Evolutionary conservation across 2,113 vertebrate species (phyloP).

Genomic region (Daboia siamensis): DNA sequence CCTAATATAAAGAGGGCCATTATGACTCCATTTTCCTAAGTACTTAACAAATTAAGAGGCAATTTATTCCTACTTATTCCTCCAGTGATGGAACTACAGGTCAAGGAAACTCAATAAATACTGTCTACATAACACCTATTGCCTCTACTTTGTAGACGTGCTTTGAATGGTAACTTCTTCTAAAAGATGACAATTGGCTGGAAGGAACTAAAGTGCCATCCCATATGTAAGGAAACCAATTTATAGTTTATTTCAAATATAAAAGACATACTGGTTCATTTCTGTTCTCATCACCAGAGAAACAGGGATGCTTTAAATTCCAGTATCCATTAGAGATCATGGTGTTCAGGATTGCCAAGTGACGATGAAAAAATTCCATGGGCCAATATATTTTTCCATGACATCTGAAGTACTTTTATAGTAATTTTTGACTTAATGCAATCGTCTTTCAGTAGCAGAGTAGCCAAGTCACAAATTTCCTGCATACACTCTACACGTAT

Average conservation of each 20-base stretch:
- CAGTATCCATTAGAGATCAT: accelerated
- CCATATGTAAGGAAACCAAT: neutral
- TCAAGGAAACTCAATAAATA: neutral
- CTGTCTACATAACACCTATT: neutral
- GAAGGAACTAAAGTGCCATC: neutral
- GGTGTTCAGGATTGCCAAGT: neutral
- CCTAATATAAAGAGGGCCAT: neutral
- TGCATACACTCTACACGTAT: neutral
- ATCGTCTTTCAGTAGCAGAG: neutral
- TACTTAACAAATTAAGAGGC: neutral
- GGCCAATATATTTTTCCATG: neutral
- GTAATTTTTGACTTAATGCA: neutral
- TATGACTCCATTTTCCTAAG: neutral
- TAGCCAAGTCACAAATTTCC: neutral
- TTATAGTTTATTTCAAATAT: neutral
- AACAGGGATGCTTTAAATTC: neutral
- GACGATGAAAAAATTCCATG: neutral
- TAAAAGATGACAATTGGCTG: neutral
- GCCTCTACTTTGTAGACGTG: neutral
- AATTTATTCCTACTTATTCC: neutral
- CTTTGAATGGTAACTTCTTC: neutral
- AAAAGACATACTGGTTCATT: neutral
- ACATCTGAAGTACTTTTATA: neutral
- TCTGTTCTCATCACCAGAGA: neutral
- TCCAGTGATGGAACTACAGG: neutral